Conservation (phyloP, 2,113 vertebrate species). For the Melospiza melodia region DNA sequence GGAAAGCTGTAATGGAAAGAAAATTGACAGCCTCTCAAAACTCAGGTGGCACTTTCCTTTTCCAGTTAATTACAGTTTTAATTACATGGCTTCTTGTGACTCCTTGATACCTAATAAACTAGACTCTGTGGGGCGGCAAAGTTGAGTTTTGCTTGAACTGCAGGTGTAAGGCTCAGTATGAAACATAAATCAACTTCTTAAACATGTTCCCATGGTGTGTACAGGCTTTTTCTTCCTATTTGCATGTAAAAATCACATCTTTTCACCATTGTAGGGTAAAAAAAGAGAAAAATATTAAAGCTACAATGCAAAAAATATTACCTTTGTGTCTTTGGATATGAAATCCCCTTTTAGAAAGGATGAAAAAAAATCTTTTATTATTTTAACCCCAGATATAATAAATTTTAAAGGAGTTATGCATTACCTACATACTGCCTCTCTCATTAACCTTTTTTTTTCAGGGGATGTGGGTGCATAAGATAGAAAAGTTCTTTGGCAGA, state of each 20-base stretch:
- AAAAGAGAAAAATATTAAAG: slow-evolving; percentile 17
- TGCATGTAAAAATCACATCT: slow-evolving; percentile 72
- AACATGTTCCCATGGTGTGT: slow-evolving; percentile 78
- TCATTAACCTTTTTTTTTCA: not conserved
- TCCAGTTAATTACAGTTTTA: slow-evolving; percentile 86
- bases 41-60: slow-evolving; percentile 86
- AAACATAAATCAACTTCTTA: slow-evolving; percentile 85
- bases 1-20: slow-evolving; percentile 80
- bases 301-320: slow-evolving; percentile 23
- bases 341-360: slow-evolving; percentile 27
- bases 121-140: slow-evolving; percentile 82
- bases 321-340: slow-evolving; percentile 48
- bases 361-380: not conserved
- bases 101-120: slow-evolving; percentile 87
- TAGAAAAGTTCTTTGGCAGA: not conserved
- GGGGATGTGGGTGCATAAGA: not conserved
- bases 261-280: slow-evolving; percentile 63
- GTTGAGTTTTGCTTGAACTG: slow-evolving; percentile 85
- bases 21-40: slow-evolving; percentile 87
- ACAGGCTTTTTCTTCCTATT: slow-evolving; percentile 76
- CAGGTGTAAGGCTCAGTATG: slow-evolving; percentile 83
- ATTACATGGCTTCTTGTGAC: slow-evolving; percentile 85
- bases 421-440: not conserved
- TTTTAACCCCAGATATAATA: not conserved
- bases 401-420: not conserved